Percentiles rank a stretch among this genome's conserved stretches.
Evolutionary conservation across 2,113 vertebrate species (phyloP).

Genomic region (Morone chrysops): DNA sequence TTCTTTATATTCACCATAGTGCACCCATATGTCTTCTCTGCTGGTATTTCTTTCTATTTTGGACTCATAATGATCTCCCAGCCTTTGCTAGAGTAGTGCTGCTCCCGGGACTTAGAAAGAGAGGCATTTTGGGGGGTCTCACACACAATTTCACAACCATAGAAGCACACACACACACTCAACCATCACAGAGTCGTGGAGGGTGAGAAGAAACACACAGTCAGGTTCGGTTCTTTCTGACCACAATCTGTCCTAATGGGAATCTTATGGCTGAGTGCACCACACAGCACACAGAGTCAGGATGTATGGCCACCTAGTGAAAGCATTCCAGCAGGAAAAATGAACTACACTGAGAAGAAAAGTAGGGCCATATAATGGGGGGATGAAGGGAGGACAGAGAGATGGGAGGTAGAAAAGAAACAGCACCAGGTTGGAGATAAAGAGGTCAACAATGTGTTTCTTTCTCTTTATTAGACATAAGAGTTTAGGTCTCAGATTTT

Average conservation of each 20-base stretch:
- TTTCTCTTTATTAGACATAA: constrained; percentile 10
- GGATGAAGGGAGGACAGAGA: not conserved
- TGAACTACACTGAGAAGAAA: constrained; percentile 57
- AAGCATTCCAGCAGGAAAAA: constrained; percentile 72
- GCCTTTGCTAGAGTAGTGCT: not conserved
- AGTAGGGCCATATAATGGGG: constrained; percentile 23
- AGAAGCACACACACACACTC: constrained; percentile 28
- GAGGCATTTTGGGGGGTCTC: constrained; percentile 30
- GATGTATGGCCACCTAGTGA: constrained; percentile 63
- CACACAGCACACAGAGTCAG: constrained; percentile 44
- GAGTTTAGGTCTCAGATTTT: not conserved
- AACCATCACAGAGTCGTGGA: constrained; percentile 15
- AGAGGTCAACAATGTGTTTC: constrained; percentile 2
- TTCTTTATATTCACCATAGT: not conserved
- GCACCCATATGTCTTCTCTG: not conserved
- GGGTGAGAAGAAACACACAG: constrained; percentile 45
- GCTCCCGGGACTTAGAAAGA: not conserved
- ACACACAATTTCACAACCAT: constrained; percentile 37
- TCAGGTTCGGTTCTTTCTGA: constrained; percentile 49
- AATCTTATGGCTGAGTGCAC: constrained; percentile 74
- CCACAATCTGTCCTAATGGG: constrained; percentile 74
- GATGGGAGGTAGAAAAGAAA: not conserved
- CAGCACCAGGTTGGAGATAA: constrained; percentile 28
- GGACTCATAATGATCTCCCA: not conserved
- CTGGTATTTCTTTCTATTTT: not conserved